Base-by-base conservation (phyloP, 2,797 vertebrate genomes). In the Nothura maculosa region DNA sequence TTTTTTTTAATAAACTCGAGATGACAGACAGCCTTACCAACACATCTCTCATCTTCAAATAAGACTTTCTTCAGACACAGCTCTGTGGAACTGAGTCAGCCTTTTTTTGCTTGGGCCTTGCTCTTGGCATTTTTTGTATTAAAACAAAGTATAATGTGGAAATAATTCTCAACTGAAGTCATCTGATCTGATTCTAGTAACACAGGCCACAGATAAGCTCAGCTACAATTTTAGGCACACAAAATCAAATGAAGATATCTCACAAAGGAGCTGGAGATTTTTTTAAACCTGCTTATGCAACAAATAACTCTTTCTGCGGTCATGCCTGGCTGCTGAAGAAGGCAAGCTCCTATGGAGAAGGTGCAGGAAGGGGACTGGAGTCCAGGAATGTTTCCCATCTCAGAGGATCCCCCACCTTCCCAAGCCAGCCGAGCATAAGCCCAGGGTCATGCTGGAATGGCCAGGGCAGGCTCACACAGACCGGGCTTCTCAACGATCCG, bases 41-140 rank as follows among this genome's bases (percentile, higher is more conserved):
- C 74, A 94, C 68, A 96, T 97, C 92, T 95, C 97, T 98, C 97
- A 95, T 96, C 94, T 96, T 95, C 85, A 96, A 96, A 96, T 97
- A 97, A 96, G 95, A 96, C 88, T 68, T 92, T 86, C 93, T 78
- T 86, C 85, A 89, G 87, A 96, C 80, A 91, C 83, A 94, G 84
- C 89, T 95, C 72, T 52, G 69, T 82, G 89, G 85, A 93, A 89
- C 84, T 90, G 93, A 98, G 91, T 94, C 93, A 94, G 85, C 83
- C 86, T 96, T 87, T 94, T 54, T 96, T 93, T 96, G 96, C 77
- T 84, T 89, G 81, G 89, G 94, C 88, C 93, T 96, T 88, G 69
- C 81, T 91, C 76, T 90, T 75, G 92, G 94, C 87, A 77, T 90
- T 89, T 96, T 96, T 96, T 52, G 36, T 86, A 95, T 91, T 93